Evolutionary conservation across 1,140 invertebrate genomes (phyloP).

Genomic region (Aphelinus atriplicis): DNA sequence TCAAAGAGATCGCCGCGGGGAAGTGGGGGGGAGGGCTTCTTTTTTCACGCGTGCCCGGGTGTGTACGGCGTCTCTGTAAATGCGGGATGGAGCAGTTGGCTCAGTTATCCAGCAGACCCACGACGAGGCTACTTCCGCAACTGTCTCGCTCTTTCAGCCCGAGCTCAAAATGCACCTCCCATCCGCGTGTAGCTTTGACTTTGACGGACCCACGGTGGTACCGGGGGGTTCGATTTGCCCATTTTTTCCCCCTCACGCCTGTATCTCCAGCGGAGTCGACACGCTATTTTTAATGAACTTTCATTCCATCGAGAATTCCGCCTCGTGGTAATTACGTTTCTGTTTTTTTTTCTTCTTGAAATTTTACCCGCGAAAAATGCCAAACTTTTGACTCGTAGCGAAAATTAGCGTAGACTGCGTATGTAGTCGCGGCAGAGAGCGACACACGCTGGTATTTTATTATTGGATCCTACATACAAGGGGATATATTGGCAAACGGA

Average conservation of each 20-base stretch:
- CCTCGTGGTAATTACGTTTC: background rate
- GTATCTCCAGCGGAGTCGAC: background rate
- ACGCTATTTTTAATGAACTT: background rate
- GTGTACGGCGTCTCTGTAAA: background rate
- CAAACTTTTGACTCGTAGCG: too few species aligned
- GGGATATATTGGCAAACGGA: too few species aligned
- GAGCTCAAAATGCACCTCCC: background rate
- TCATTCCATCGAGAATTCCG: background rate
- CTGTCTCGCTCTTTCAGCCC: background rate
- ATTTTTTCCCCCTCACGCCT: background rate
- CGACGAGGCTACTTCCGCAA: constrained; percentile 5
- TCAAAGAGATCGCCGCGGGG: background rate
- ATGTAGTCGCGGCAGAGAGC: too few species aligned
- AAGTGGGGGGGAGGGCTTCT: background rate
- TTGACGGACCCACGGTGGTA: too few species aligned
- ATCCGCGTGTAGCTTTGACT: background rate
- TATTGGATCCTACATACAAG: too few species aligned
- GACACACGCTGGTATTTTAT: too few species aligned
- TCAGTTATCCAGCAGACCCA: background rate
- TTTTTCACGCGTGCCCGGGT: constrained; percentile 16
- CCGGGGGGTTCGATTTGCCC: background rate
- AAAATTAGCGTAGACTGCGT: too few species aligned
- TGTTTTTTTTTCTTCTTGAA: background rate
- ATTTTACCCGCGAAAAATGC: background rate
- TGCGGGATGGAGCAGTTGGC: background rate